phyloP scores from a whole-genome alignment of 2,888 invertebrate species.

The Ectemnius lituratus region DNA sequence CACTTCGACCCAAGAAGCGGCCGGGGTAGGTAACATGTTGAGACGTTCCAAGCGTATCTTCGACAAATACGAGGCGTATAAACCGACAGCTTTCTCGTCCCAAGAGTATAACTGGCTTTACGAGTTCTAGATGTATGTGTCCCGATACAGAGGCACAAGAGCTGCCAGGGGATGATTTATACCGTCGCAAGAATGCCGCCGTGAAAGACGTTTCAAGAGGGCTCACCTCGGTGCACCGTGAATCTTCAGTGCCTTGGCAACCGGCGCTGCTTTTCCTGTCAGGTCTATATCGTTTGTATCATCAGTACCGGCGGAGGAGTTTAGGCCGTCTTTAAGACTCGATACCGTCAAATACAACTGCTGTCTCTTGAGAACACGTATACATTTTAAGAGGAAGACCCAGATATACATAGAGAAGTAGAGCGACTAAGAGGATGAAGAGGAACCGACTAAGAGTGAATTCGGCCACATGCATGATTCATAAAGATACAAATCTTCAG shows the following conservation, averaged over 20 bases:
- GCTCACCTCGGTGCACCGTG: not conserved
- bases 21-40: too few species aligned
- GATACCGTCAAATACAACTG: not conserved
- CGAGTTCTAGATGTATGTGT: too few species aligned
- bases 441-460: not conserved
- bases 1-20: too few species aligned
- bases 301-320: too few species aligned
- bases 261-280: not conserved
- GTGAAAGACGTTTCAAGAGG: not conserved
- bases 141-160: too few species aligned
- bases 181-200: not conserved
- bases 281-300: not conserved
- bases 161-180: not conserved
- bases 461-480: conserved; percentile 7
- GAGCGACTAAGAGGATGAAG: not conserved
- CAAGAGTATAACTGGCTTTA: too few species aligned
- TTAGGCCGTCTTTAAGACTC: not conserved
- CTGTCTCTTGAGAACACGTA: too few species aligned
- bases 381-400: too few species aligned
- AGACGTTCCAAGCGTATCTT: too few species aligned
- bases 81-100: too few species aligned
- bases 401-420: too few species aligned
- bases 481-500: conserved; percentile 9
- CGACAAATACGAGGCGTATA: too few species aligned
- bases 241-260: not conserved